A percentile compares a stretch with the other conserved stretches of the same genome.
phyloP scores from a whole-genome alignment of 1,140 invertebrate genomes.

The Scaptomyza pallida region DNA sequence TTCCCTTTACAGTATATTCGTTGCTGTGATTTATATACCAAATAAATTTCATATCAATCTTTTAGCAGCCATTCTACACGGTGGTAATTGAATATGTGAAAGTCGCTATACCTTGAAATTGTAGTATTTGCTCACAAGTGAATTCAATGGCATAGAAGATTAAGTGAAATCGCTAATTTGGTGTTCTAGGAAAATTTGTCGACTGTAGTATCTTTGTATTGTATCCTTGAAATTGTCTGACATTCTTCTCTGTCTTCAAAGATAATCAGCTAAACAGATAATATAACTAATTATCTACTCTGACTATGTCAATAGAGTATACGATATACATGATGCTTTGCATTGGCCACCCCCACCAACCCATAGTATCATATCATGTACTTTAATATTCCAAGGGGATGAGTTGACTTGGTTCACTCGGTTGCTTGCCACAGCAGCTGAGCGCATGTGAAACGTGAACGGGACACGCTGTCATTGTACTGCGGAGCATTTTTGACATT shows the following conservation, averaged over 20 bases:
- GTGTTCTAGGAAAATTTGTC: too few relatives aligned
- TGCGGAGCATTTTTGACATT: slow-evolving; percentile 58
- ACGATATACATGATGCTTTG: neutral
- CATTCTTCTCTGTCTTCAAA: too few relatives aligned
- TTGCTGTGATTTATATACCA: slow-evolving; percentile 19
- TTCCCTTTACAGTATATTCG: neutral
- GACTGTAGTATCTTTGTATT: too few relatives aligned
- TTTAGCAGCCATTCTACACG: neutral
- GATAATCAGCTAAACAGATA: neutral
- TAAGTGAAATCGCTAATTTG: too few relatives aligned
- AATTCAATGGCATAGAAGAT: neutral
- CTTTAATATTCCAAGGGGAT: neutral
- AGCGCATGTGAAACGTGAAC: slow-evolving; percentile 8
- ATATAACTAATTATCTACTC: neutral
- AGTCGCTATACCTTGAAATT: too few relatives aligned
- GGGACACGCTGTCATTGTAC: slow-evolving; percentile 52
- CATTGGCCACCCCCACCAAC: neutral
- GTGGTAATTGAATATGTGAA: too few relatives aligned
- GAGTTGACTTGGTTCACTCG: neutral
- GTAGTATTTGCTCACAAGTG: neutral
- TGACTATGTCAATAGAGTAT: neutral
- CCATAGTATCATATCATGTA: too few relatives aligned
- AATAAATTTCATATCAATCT: neutral
- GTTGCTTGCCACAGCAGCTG: too few relatives aligned
- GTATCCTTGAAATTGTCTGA: too few relatives aligned